These are phyloP conservation scores for Python bivittatus DNA, from an alignment of 2,113 vertebrate species.

Conservation along the genomic window DNA sequence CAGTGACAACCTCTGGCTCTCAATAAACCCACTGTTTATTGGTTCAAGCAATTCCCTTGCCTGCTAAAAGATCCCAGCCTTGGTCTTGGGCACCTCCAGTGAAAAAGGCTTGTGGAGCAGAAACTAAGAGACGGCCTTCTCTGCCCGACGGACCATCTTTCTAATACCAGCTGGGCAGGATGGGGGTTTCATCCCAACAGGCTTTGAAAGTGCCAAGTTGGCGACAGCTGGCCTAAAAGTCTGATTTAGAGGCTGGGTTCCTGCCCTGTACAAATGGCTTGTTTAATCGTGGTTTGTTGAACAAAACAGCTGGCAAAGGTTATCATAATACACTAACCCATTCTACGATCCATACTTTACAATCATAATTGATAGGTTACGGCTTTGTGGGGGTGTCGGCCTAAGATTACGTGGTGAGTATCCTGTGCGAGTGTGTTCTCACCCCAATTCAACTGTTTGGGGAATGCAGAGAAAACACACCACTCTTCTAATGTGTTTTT, in stretches of 20 bases:
- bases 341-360: not conserved
- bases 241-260: not conserved
- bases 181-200: not conserved
- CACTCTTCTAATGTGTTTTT: conserved; percentile 22
- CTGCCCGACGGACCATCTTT: not conserved
- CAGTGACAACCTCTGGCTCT: not conserved
- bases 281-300: not conserved
- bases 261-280: not conserved
- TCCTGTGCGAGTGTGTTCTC: too few species aligned
- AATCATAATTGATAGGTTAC: not conserved
- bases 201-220: not conserved
- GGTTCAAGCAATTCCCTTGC: not conserved
- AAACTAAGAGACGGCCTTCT: not conserved
- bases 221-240: not conserved
- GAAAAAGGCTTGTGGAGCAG: not conserved
- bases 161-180: not conserved
- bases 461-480: not conserved
- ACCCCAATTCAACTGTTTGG: not conserved
- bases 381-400: not conserved
- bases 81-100: not conserved
- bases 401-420: not conserved
- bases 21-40: not conserved
- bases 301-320: too few species aligned
- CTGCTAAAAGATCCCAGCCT: not conserved
- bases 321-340: not conserved